Conservation (phyloP, 2,113 vertebrate species). For the Natator depressus region DNA sequence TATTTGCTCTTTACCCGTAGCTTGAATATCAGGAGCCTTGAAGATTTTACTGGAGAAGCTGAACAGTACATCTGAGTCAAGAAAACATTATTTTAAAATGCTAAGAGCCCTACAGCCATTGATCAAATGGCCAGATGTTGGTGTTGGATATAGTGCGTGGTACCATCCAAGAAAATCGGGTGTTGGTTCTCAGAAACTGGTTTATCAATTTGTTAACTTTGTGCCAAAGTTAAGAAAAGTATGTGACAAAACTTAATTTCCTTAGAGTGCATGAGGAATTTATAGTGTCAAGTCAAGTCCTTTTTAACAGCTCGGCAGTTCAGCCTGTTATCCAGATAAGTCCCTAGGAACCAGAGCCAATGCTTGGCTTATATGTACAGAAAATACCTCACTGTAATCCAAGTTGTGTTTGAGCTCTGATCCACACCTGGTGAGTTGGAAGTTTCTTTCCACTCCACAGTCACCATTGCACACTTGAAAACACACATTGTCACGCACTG, state of each 20-base stretch:
- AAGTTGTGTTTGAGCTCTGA: neutral
- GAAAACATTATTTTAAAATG: neutral
- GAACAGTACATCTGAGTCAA: neutral
- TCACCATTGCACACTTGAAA: neutral
- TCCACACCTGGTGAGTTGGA: accelerated
- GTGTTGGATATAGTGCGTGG: neutral
- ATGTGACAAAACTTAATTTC: neutral
- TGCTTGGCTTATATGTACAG: neutral
- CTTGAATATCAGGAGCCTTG: neutral
- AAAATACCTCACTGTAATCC: neutral
- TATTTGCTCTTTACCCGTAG: conserved; percentile 3
- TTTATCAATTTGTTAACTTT: neutral
- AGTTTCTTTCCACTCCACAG: neutral
- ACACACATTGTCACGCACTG: accelerated
- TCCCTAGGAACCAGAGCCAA: neutral
- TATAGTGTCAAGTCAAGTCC: neutral
- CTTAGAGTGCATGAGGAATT: neutral
- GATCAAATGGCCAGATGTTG: neutral
- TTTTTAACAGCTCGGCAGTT: neutral
- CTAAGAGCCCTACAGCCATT: neutral
- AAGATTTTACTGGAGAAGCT: neutral
- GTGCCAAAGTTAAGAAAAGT: neutral
- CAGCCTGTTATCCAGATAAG: neutral
- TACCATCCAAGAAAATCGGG: neutral
- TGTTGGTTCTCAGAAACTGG: neutral